Evolutionary conservation across 2,888 invertebrate genomes (phyloP), one percentile per base, ranked within the genome.

Genomic region (Synergus laeviventris): DNA sequence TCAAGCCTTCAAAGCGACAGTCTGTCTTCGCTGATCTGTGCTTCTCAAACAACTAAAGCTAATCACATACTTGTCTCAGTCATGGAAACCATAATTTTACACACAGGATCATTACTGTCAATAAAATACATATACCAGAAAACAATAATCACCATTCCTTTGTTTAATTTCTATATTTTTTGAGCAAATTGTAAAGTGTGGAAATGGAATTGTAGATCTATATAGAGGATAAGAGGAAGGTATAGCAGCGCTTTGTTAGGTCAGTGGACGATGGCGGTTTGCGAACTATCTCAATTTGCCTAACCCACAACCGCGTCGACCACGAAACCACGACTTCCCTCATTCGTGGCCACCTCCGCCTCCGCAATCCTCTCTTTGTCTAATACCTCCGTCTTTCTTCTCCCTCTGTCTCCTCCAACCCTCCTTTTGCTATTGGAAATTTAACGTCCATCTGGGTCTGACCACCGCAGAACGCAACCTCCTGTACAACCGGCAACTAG

Each of bases 201-300:
- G 70, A 70, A 70, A 49, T 31, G 70, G 31, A 70, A 70, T 49
- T 49, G 31, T 70, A n/a, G 45, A 31, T n/a, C 4, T n/a, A n/a
- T n/a, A n/a, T n/a, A 31, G 36, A n/a, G 31, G 45, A 24, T 31
- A 31, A 70, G 45, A 24, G 45, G 70, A 3, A 42, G 24, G 31
- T 73, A 42, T 60, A 73, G 76, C 75, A 76, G 59, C 77, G 75
- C 75, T 38, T 38, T 64, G 86, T 85, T 85, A 84, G 87, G 87
- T 88, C 87, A 88, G 88, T 86, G 85, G 86, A 83, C 83, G 84
- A 82, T 84, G 81, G 87, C 83, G 88, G 90, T 90, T 90, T 87
- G 86, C 90, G 89, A 90, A 90, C 90, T 90, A 90, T 90, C 90
- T 88, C 88, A 88, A 88, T 88, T 88, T 88, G 87, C 86, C 84